Conservation (phyloP, 2,113 vertebrate genomes). For the Sakesphorus luctuosus region DNA sequence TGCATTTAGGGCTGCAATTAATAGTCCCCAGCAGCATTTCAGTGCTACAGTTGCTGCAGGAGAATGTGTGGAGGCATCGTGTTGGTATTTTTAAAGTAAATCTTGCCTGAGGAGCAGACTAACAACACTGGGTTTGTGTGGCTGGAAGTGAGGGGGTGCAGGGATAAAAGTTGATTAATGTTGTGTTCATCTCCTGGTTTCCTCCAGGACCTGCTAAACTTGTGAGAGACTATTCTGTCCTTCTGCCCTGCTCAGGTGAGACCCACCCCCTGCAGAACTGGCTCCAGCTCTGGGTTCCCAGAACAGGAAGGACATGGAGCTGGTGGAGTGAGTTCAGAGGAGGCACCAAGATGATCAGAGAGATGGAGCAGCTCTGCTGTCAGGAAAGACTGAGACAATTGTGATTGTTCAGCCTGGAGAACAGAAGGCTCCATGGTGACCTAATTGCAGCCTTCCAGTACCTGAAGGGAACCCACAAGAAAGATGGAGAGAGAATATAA, state of each 20-base stretch:
- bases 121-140: neutral
- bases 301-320: neutral
- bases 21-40: neutral
- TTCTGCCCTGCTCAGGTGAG: neutral
- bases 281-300: neutral
- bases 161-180: constrained; percentile 11
- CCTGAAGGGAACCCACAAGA: neutral
- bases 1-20: neutral
- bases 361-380: neutral
- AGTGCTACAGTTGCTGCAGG: constrained; percentile 24
- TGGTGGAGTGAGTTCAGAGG: neutral
- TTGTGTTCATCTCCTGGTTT: neutral
- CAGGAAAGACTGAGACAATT: neutral
- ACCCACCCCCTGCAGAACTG: neutral
- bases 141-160: neutral
- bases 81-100: constrained; percentile 72
- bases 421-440: neutral
- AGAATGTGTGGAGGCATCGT: constrained; percentile 55
- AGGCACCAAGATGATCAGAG: neutral
- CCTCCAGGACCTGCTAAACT: neutral
- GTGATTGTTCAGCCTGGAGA: neutral
- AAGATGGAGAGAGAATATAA: neutral
- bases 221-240: neutral
- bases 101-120: constrained; percentile 30
- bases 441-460: neutral